Conservation (phyloP, 2,888 invertebrate genomes). For the Ephialtes manifestator region DNA sequence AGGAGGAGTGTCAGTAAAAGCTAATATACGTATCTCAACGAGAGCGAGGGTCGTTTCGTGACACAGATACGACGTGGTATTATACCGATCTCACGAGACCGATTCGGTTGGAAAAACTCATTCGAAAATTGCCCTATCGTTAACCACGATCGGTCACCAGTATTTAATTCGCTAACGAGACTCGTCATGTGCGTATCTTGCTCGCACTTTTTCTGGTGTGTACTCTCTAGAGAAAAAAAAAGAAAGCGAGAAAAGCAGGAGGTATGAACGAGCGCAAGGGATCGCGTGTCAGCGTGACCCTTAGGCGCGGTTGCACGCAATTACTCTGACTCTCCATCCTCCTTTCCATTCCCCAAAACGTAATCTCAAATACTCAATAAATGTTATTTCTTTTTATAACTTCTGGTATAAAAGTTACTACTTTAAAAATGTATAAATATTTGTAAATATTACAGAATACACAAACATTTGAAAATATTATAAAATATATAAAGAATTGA, state of each 20-base stretch:
- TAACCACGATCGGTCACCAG: slow-evolving; percentile 51
- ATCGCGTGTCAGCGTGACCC: slow-evolving; percentile 65
- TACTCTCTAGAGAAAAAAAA: slow-evolving; percentile 51
- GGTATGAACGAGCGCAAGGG: slow-evolving; percentile 36
- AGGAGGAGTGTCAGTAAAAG: slow-evolving; percentile 25
- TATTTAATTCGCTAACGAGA: slow-evolving; percentile 70
- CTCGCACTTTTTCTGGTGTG: slow-evolving; percentile 34
- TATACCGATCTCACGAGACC: slow-evolving; percentile 48
- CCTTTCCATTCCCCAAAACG: slow-evolving; percentile 3
- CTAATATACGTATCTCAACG: slow-evolving; percentile 2
- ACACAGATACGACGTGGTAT: slow-evolving; percentile 46
- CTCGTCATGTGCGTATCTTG: slow-evolving; percentile 40
- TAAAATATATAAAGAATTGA: too few relatives aligned
- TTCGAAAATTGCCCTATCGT: slow-evolving; percentile 57
- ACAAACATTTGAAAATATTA: too few relatives aligned
- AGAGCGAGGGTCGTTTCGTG: slow-evolving; percentile 28
- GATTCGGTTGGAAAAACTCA: slow-evolving; percentile 45
- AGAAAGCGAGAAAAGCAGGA: slow-evolving; percentile 22
- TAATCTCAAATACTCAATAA: slow-evolving; percentile 19
- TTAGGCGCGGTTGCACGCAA: slow-evolving; percentile 71
- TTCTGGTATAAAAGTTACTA: not conserved
- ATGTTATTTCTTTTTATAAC: not conserved
- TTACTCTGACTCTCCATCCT: slow-evolving; percentile 44
- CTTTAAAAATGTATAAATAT: not conserved
- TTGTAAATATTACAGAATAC: too few relatives aligned